Evolutionary conservation across 2,888 invertebrate genomes (phyloP).

Genomic region (Tinea pellionella): DNA sequence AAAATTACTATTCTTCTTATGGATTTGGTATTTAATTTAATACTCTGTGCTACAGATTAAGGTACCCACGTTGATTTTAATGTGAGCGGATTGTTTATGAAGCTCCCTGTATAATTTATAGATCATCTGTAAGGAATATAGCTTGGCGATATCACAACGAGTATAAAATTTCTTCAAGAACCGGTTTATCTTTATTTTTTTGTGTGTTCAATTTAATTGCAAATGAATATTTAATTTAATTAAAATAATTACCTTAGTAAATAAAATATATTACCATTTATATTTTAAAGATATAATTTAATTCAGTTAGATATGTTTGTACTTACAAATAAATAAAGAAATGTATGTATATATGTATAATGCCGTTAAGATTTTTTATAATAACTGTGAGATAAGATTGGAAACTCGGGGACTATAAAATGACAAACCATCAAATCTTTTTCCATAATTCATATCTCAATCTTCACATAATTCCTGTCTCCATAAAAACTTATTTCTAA

Average conservation of each 20-base stretch:
- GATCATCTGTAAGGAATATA: slow-evolving; percentile 25
- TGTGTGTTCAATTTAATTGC: background rate
- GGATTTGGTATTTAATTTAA: slow-evolving; percentile 12
- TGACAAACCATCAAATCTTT: background rate
- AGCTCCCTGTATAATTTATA: slow-evolving; percentile 37
- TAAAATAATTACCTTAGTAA: too few relatives aligned
- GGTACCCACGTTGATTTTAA: slow-evolving; percentile 30
- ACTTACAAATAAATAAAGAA: too few relatives aligned
- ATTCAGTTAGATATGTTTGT: too few relatives aligned
- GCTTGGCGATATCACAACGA: slow-evolving; percentile 21
- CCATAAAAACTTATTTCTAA: slow-evolving; percentile 48
- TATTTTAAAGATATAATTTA: too few relatives aligned
- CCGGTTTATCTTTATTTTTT: background rate
- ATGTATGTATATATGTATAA: too few relatives aligned
- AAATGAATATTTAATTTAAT: too few relatives aligned
- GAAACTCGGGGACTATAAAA: slow-evolving; percentile 3
- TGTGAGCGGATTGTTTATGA: slow-evolving; percentile 49
- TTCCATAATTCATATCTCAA: slow-evolving; percentile 22
- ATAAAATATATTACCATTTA: too few relatives aligned
- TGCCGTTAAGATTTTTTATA: too few relatives aligned
- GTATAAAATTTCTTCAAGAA: slow-evolving; percentile 27
- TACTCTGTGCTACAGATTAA: slow-evolving; percentile 27
- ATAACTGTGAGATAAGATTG: background rate
- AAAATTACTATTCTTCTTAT: slow-evolving; percentile 29
- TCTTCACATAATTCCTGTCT: slow-evolving; percentile 25